Evolutionary conservation across 2,113 vertebrate species (phyloP).

Genomic region (Sporophila hypoxantha): DNA sequence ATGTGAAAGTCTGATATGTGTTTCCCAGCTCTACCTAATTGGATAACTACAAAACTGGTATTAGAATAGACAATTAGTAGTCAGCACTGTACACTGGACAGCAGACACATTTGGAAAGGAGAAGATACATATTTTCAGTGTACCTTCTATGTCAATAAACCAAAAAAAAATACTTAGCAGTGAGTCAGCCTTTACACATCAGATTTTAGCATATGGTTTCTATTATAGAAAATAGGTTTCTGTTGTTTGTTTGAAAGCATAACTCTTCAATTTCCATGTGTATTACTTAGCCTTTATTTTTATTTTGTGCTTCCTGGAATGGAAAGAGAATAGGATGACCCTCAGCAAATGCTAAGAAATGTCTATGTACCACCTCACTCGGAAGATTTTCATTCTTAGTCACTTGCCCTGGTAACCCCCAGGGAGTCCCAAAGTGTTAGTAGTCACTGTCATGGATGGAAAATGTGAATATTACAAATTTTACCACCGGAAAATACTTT

Average conservation of each 20-base stretch:
- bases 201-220: not conserved
- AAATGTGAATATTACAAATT: not conserved
- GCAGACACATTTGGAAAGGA: not conserved
- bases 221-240: not conserved
- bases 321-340: not conserved
- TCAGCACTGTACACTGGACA: slow-evolving; percentile 26
- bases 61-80: slow-evolving; percentile 28
- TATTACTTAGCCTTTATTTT: not conserved
- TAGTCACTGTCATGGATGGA: not conserved
- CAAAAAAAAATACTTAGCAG: not conserved
- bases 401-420: not conserved
- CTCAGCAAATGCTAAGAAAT: not conserved
- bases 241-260: not conserved
- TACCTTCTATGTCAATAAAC: not conserved
- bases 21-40: slow-evolving; percentile 53
- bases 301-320: not conserved
- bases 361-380: not conserved
- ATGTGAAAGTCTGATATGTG: slow-evolving; percentile 51
- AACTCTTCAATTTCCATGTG: not conserved
- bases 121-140: not conserved
- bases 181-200: not conserved
- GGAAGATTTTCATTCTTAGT: not conserved
- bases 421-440: not conserved
- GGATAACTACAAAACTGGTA: slow-evolving; percentile 45
- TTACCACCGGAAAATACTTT: not conserved